Percentiles rank a stretch among this genome's conserved stretches.
phyloP scores from a whole-genome alignment of 2,113 vertebrate species.

The Tragelaphus scriptus region DNA sequence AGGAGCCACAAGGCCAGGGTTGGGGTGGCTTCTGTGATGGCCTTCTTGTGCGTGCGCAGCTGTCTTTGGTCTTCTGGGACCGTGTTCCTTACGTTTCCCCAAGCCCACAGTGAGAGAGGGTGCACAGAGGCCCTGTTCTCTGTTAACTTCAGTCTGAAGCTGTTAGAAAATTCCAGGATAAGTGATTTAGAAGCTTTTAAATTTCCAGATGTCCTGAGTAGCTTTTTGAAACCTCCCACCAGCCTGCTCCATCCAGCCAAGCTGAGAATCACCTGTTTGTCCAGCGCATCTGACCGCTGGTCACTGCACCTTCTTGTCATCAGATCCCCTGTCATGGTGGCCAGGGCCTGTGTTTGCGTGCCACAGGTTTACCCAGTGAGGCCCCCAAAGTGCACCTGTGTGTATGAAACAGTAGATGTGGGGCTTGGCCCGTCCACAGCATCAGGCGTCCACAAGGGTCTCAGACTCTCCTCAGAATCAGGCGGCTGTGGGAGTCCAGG shows the following conservation, averaged over 20 bases:
- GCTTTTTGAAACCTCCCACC: neutral
- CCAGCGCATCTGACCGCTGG: rapidly evolving
- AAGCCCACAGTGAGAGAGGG: neutral
- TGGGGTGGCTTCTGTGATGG: neutral
- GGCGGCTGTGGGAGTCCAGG: neutral
- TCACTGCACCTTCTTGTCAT: neutral
- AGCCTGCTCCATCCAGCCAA: neutral
- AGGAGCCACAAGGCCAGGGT: neutral
- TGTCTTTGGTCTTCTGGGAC: neutral
- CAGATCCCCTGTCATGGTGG: neutral
- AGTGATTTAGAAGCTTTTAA: neutral
- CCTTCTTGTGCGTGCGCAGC: rapidly evolving
- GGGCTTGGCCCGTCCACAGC: neutral
- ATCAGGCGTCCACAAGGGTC: neutral
- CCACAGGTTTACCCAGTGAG: neutral
- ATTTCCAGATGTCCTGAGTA: neutral
- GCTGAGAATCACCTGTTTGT: neutral
- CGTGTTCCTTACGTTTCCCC: neutral
- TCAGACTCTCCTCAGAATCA: neutral
- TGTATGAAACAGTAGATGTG: neutral
- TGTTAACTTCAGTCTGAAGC: neutral
- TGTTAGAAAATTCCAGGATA: neutral
- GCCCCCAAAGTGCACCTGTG: neutral
- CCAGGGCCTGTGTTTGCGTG: neutral
- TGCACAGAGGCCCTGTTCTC: neutral